Evolutionary conservation across 2,888 invertebrate species (phyloP).

Genomic region (Eutolmus rufibarbis): DNA sequence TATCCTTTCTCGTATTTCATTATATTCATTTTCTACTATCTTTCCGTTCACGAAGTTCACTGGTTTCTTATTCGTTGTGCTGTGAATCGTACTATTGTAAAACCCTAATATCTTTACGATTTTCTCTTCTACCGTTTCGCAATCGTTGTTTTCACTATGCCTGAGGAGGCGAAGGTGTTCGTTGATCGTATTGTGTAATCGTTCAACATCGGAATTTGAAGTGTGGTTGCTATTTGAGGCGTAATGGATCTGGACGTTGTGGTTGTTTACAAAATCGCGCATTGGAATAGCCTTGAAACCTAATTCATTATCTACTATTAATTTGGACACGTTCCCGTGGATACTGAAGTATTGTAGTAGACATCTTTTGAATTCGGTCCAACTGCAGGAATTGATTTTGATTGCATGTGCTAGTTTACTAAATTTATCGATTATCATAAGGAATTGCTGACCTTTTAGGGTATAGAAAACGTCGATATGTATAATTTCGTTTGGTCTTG

Average conservation of each 20-base stretch:
- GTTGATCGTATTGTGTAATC: neutral
- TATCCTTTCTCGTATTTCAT: no score
- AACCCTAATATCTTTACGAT: neutral
- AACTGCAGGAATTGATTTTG: no score
- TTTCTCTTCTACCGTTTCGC: neutral
- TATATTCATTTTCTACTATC: no score
- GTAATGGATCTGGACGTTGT: neutral
- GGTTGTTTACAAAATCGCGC: neutral
- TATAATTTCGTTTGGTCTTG: no score
- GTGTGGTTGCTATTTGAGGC: neutral
- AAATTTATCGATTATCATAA: conserved; percentile 47
- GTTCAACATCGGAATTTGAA: neutral
- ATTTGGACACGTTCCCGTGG: no score
- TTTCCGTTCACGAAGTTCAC: no score
- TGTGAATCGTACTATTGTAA: no score
- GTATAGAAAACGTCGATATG: conserved; percentile 50
- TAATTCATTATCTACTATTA: no score
- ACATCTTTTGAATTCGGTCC: no score
- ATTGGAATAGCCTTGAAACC: neutral
- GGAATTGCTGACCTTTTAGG: neutral
- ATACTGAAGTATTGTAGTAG: neutral
- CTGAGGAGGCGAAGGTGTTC: neutral
- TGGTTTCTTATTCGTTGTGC: no score
- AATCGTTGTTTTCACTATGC: neutral
- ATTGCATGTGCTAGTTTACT: conserved; percentile 39